Evolutionary conservation across 2,888 invertebrate genomes (phyloP).

Genomic region (Nomada fucata): DNA sequence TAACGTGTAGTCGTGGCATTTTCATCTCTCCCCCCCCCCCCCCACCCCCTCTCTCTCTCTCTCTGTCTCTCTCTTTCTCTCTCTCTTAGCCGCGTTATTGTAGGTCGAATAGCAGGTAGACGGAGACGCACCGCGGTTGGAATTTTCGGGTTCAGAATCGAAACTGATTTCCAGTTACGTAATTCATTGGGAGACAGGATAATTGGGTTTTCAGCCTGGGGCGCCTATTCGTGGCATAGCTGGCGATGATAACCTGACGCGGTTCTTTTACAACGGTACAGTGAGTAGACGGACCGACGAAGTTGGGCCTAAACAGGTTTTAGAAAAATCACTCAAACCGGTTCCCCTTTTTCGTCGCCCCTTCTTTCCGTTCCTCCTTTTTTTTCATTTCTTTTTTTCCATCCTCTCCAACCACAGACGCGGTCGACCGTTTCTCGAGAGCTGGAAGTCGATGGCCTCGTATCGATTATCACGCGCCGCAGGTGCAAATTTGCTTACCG

Average conservation of each 20-base stretch:
- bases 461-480: constrained; percentile 51
- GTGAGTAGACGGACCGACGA: constrained; percentile 77
- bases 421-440: constrained; percentile 18
- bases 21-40: background rate
- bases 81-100: background rate
- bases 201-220: constrained; percentile 54
- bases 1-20: background rate
- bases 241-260: constrained; percentile 34
- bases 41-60: too few species aligned
- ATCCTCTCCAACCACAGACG: background rate
- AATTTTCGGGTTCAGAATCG: background rate
- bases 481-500: constrained; percentile 62
- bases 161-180: constrained; percentile 43
- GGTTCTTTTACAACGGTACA: constrained; percentile 80
- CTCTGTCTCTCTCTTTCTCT: too few species aligned
- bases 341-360: constrained; percentile 54
- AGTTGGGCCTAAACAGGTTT: constrained; percentile 81
- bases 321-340: constrained; percentile 76
- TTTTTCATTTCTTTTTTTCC: too few species aligned
- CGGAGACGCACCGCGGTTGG: too few species aligned
- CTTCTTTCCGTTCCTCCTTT: constrained; percentile 17
- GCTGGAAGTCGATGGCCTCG: constrained; percentile 64
- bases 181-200: constrained; percentile 37
- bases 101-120: background rate
- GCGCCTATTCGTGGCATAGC: constrained; percentile 41